Evolutionary conservation across 2,113 vertebrate genomes (phyloP).

Genomic region (Colossoma macropomum): DNA sequence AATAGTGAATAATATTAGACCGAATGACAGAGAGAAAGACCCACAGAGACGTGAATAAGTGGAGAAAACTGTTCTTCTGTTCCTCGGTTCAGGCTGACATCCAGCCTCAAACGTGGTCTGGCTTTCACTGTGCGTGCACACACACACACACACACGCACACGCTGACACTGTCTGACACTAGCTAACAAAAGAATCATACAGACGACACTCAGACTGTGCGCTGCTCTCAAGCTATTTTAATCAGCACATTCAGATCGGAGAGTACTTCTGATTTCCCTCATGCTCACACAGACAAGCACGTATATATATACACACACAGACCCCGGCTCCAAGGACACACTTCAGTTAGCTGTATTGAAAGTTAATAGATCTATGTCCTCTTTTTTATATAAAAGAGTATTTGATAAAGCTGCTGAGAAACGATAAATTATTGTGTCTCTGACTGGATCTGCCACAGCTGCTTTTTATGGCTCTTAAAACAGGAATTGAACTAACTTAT

Average conservation of each 20-base stretch:
- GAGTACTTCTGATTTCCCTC: neutral
- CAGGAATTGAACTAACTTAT: too few species aligned
- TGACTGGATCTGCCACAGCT: too few species aligned
- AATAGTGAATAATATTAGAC: neutral
- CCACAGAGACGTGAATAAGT: neutral
- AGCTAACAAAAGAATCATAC: constrained; percentile 36
- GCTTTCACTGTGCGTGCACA: constrained; percentile 6
- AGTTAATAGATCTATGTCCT: too few species aligned
- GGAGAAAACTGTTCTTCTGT: constrained; percentile 22
- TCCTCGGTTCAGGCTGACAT: constrained; percentile 42
- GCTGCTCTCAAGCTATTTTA: constrained; percentile 37
- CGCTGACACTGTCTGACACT: constrained; percentile 30
- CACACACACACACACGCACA: constrained; percentile 35
- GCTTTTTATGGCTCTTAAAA: too few species aligned
- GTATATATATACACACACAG: neutral
- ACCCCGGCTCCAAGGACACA: too few species aligned
- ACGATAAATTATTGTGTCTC: too few species aligned
- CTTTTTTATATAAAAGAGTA: too few species aligned
- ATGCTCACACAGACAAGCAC: neutral
- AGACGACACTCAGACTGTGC: neutral
- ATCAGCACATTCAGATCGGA: constrained; percentile 15
- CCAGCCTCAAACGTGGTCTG: constrained; percentile 33
- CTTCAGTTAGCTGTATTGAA: too few species aligned
- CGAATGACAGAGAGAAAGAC: neutral
- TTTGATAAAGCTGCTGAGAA: too few species aligned